A percentile compares a stretch with the other conserved stretches of the same genome.
Conservation (phyloP, 2,113 vertebrate species). For the Vombatus ursinus region DNA sequence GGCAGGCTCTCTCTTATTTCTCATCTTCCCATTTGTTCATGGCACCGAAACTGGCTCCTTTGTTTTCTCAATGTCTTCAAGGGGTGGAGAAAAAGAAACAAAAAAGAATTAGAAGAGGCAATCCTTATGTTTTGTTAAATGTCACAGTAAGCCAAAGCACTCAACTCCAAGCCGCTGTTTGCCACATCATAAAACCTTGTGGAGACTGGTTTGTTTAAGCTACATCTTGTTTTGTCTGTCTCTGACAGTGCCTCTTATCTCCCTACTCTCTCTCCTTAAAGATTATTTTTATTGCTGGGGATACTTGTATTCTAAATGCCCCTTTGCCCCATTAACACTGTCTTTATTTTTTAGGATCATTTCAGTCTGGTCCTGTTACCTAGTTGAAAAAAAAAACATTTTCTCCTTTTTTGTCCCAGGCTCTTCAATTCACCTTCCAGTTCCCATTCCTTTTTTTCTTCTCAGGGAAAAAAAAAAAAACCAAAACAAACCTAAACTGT, state of each 20-base stretch:
- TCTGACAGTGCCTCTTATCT: background rate
- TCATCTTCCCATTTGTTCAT: background rate
- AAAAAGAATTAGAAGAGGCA: no score
- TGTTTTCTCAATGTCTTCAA: background rate
- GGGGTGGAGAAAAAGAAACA: no score
- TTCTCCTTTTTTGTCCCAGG: background rate
- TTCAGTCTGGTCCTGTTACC: background rate
- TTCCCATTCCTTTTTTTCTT: background rate
- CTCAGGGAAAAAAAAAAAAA: background rate
- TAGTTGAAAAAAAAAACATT: background rate
- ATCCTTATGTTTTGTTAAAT: background rate
- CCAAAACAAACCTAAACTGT: background rate
- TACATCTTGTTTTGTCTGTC: constrained; percentile 34
- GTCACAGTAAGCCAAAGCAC: background rate
- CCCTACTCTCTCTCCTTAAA: background rate
- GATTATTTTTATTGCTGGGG: constrained; percentile 13
- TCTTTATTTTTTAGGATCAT: background rate
- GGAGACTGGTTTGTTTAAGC: background rate
- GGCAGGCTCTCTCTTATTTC: background rate
- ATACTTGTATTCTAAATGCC: background rate
- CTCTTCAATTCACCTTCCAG: background rate
- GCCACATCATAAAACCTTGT: background rate
- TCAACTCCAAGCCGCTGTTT: background rate
- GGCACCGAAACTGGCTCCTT: background rate
- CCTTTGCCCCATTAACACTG: background rate